Percentiles rank a stretch among this genome's conserved stretches.
Conservation (phyloP, 2,888 invertebrate species). For the Rhingia campestris region DNA sequence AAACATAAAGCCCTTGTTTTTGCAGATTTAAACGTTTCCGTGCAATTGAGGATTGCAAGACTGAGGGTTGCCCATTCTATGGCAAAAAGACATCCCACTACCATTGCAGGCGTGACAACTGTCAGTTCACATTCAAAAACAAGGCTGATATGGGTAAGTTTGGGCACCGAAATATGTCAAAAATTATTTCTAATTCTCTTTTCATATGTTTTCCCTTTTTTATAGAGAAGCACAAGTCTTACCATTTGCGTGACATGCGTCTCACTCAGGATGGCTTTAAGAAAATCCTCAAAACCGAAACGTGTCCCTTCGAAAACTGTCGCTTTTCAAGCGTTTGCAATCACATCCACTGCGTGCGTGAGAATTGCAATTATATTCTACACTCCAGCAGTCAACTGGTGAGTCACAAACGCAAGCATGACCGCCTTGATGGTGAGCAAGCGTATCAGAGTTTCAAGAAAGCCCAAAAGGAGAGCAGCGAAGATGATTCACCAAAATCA, state of each 20-base stretch:
- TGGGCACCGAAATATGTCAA: too few species aligned
- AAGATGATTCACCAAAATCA: slow-evolving; percentile 77
- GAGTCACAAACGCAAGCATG: slow-evolving; percentile 98
- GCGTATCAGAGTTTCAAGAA: slow-evolving; percentile 81
- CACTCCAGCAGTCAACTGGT: slow-evolving; percentile 98
- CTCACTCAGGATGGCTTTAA: slow-evolving; percentile 98
- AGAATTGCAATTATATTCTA: slow-evolving; percentile 96
- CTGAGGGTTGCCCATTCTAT: slow-evolving; percentile 94
- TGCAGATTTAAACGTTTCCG: slow-evolving; percentile 94
- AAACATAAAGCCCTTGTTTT: neutral
- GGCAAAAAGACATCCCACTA: slow-evolving; percentile 98
- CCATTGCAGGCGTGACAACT: slow-evolving; percentile 95
- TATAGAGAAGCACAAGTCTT: slow-evolving; percentile 98
- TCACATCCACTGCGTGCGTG: slow-evolving; percentile 98
- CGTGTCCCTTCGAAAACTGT: slow-evolving; percentile 95
- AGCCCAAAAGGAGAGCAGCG: slow-evolving; percentile 78
- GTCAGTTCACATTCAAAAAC: slow-evolving; percentile 98
- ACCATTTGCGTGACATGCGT: slow-evolving; percentile 98
- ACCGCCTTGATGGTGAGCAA: slow-evolving; percentile 94
- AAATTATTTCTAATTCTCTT: neutral
- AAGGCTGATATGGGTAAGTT: slow-evolving; percentile 99
- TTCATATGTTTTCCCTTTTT: neutral
- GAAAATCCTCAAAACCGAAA: slow-evolving; percentile 98
- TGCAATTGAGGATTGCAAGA: slow-evolving; percentile 97
- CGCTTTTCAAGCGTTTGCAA: slow-evolving; percentile 97